Conservation (phyloP, 2,797 vertebrate species). For the Synaphobranchus kaupii region DNA sequence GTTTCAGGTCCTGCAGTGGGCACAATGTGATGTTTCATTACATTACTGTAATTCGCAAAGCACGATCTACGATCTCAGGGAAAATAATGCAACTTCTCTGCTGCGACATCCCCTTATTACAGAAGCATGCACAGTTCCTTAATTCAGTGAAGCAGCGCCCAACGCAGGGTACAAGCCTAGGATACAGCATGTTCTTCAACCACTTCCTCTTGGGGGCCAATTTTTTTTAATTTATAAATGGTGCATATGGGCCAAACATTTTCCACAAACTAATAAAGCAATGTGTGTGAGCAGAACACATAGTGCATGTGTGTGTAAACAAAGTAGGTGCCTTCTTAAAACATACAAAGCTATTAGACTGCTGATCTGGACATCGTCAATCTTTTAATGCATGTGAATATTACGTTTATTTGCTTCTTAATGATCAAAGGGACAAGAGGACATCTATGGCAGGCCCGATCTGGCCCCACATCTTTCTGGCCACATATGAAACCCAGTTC, state of each 20-base stretch:
- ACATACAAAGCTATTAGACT: no score
- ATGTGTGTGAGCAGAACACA: not conserved
- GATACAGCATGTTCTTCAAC: not conserved
- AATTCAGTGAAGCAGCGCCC: not conserved
- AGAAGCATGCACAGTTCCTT: not conserved
- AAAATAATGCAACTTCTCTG: not conserved
- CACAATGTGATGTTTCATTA: conserved; percentile 6
- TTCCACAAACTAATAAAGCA: no score
- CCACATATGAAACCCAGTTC: not conserved
- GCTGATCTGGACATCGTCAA: no score
- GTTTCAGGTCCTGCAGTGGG: conserved; percentile 88
- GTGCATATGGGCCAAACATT: no score
- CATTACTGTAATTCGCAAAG: not conserved
- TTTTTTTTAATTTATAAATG: not conserved
- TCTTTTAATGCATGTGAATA: not conserved
- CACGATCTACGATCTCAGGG: not conserved
- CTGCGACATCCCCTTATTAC: not conserved
- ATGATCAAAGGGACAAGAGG: not conserved
- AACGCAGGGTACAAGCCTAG: not conserved
- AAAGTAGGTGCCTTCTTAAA: not conserved
- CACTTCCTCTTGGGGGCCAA: not conserved
- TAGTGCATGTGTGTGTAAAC: not conserved
- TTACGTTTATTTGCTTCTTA: no score
- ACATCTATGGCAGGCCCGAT: not conserved
- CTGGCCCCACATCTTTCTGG: not conserved